Percentiles rank a stretch among this genome's conserved stretches.
Evolutionary conservation across 2,888 invertebrate genomes (phyloP).

Genomic region (Flexamia atlantica): DNA sequence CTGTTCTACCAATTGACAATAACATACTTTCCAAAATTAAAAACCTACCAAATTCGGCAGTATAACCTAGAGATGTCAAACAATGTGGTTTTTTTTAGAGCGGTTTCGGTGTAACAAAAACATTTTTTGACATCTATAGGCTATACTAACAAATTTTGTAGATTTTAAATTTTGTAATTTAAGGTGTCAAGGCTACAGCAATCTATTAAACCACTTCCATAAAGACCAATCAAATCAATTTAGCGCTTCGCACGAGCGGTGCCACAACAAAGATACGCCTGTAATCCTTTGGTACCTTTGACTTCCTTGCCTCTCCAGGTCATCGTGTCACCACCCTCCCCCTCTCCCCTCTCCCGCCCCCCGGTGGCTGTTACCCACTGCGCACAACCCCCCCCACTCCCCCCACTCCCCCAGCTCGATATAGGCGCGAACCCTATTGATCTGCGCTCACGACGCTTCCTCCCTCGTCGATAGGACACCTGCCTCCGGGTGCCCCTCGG

Average conservation of each 20-base stretch:
- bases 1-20: too few species aligned
- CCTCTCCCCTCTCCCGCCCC: background rate
- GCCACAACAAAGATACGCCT: background rate
- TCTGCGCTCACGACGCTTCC: slow-evolving; percentile 3
- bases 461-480: slow-evolving; percentile 23
- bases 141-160: too few species aligned
- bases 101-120: too few species aligned
- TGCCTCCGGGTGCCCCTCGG: background rate
- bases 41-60: too few species aligned
- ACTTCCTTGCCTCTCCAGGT: slow-evolving; percentile 32
- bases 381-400: background rate
- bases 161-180: too few species aligned
- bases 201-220: too few species aligned
- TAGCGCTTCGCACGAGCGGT: background rate
- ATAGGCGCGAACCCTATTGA: slow-evolving; percentile 20
- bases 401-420: background rate
- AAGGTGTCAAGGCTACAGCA: too few species aligned
- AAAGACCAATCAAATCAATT: too few species aligned
- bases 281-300: slow-evolving; percentile 36
- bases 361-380: background rate
- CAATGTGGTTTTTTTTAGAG: too few species aligned
- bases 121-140: too few species aligned
- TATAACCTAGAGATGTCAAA: too few species aligned
- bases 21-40: too few species aligned
- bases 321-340: background rate